phyloP scores from a whole-genome alignment of 2,888 invertebrate genomes.

The Gastracanthus pulcherrimus region DNA sequence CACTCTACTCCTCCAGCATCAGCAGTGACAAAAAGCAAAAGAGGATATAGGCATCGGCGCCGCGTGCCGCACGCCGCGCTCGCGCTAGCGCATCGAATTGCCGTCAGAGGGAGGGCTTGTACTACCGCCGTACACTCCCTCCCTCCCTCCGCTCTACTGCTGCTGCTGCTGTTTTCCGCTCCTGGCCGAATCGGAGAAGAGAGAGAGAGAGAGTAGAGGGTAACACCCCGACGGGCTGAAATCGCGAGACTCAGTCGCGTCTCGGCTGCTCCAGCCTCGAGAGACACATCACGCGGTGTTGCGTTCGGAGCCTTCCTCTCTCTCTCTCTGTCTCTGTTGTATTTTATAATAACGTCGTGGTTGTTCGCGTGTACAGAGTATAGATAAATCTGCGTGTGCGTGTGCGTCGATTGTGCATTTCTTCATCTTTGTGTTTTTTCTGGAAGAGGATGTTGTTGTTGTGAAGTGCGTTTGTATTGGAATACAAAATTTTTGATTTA shows the following conservation, averaged over 20 bases:
- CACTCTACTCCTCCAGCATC: neutral
- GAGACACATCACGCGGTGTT: slow-evolving; percentile 33
- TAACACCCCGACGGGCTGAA: slow-evolving; percentile 70
- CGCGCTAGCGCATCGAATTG: slow-evolving; percentile 53
- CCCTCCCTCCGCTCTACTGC: slow-evolving; percentile 59
- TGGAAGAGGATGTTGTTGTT: too few species aligned
- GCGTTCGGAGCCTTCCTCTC: neutral
- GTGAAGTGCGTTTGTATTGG: too few species aligned
- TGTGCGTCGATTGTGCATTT: too few species aligned
- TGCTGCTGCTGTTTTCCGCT: slow-evolving; percentile 59
- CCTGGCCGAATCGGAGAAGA: slow-evolving; percentile 41
- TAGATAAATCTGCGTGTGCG: too few species aligned
- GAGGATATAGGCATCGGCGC: neutral
- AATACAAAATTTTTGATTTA: too few species aligned
- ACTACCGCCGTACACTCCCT: slow-evolving; percentile 52
- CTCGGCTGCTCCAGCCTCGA: slow-evolving; percentile 68
- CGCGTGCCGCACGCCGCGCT: slow-evolving; percentile 9
- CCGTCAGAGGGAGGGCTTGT: slow-evolving; percentile 29
- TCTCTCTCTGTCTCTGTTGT: neutral
- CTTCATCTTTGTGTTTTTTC: too few species aligned
- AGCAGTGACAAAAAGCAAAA: too few species aligned
- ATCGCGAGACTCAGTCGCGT: slow-evolving; percentile 71
- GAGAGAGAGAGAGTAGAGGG: too few species aligned
- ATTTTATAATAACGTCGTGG: too few species aligned
- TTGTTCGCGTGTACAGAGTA: too few species aligned